Evolutionary conservation across 2,888 invertebrate species (phyloP), one percentile per base, ranked within the genome.

Genomic region (Belgica antarctica): DNA sequence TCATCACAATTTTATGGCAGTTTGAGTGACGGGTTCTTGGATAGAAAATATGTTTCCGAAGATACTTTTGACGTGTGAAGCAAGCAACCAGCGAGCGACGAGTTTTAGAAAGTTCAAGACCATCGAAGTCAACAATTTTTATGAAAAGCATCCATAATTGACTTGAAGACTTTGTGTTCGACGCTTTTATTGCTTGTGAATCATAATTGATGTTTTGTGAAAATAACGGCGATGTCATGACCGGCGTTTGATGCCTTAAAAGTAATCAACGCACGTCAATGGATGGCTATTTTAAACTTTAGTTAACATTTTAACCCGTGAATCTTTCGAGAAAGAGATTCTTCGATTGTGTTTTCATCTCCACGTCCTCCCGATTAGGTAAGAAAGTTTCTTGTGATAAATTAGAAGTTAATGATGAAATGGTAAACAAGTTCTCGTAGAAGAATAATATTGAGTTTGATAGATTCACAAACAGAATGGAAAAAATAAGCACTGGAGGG

Each of bases 221-320:
- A 52, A 52, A 17, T 52, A 52, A 52, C 52, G 52, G 52, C 52
- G 52, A 22, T 52, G 52, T 52, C 52, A 52, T 52, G 52, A 52
- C 12, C 52, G 22, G 22, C 52, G 52, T 12, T 52, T 52, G 52
- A 52, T 17, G 52, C 22, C 41, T 36, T 31, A 41, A 41, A 62
- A 62, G 22, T 63, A 31, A 63, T 63, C 63, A 63, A 63, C 63
- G 41, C 63, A 63, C 19, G 63, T 63, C 63, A 36, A 63, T 24
- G 52, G 19, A 12, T 22, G 52, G n/a, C 52, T 2, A 8, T 31
- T 52, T 22, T 52, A 19, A 52, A 52, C 52, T n/a, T 52, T 31
- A 31, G 34, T 31, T 31, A 8, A 31, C 34, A 12, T 12, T 31
- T 31, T 31, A 31, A 31, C 34, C 7, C 22, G 22, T 52, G n/a